Evolutionary conservation across 2,888 invertebrate species (phyloP), one percentile per base, ranked within the genome.

Genomic region (Alentia gelatinosa): DNA sequence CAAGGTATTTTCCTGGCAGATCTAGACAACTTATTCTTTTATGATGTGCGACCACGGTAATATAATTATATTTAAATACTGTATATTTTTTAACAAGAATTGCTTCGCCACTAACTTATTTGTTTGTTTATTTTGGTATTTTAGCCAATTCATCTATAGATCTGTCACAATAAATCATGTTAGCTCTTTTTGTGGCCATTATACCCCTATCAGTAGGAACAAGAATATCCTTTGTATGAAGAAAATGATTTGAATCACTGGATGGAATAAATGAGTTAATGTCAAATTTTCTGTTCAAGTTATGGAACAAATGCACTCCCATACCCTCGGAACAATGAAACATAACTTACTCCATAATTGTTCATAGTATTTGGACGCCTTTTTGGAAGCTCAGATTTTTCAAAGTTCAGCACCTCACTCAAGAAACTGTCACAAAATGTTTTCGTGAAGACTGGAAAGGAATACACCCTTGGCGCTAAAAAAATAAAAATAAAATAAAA

Each of bases 311-410:
- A 89, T n/a, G n/a, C n/a, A n/a, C n/a, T n/a, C n/a, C n/a, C n/a
- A n/a, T n/a, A n/a, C n/a, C n/a, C n/a, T n/a, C n/a, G n/a, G n/a
- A n/a, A n/a, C n/a, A n/a, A n/a, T n/a, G n/a, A 56, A 56, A n/a
- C 56, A 1, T 56, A 23, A 91, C 94, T 92, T 94, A 96, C 96
- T 90, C 96, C 96, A 94, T 96, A 95, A 42, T 95, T 94, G 91
- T 96, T 96, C 96, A 96, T 96, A 3, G 96, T 96, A 92, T 96
- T 96, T 42, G 96, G 96, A 50, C 96, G 94, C 68, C 95, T 96
- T 93, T 96, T 96, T 1, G 96, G 96, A 75, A 96, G 93, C 75
- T 94, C 93, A 83, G 95, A 95, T 1, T 94, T 92, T 91, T 96
- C 95, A 94, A 96, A 96, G 93, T 96, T 91, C 30, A 93, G 92